Evolutionary conservation across 2,113 vertebrate species (phyloP).

Genomic region (Dromas ardeola): DNA sequence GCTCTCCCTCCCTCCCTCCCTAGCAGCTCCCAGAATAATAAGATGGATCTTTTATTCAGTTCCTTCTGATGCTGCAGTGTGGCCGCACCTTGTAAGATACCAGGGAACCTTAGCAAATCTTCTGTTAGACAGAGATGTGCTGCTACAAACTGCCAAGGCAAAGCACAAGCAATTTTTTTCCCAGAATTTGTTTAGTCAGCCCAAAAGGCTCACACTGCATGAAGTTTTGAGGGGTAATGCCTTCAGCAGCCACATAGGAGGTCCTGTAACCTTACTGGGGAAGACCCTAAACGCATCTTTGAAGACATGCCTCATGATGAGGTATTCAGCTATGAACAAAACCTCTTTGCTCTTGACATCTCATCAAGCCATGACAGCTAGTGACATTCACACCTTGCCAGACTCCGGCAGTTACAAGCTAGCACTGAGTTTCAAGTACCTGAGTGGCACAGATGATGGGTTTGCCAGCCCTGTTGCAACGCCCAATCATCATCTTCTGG

Average conservation of each 20-base stretch:
- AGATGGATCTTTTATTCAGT: neutral
- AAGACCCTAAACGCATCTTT: neutral
- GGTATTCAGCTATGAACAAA: neutral
- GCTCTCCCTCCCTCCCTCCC: neutral
- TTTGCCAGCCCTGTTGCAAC: slow-evolving; percentile 93
- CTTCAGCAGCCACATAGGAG: neutral
- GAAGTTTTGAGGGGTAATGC: neutral
- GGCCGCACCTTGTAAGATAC: neutral
- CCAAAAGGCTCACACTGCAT: neutral
- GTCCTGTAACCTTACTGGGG: rapidly evolving
- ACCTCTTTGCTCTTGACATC: neutral
- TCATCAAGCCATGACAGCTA: neutral
- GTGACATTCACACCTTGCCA: rapidly evolving
- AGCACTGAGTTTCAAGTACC: slow-evolving; percentile 33
- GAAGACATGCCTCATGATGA: neutral
- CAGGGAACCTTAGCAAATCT: neutral
- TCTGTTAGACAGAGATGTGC: neutral
- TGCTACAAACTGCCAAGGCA: neutral
- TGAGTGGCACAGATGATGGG: slow-evolving; percentile 96
- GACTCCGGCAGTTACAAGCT: rapidly evolving
- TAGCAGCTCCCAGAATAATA: neutral
- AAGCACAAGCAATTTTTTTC: neutral
- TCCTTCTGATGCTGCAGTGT: neutral
- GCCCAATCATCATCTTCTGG: slow-evolving; percentile 99
- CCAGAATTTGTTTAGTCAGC: neutral